Evolutionary conservation across 2,888 invertebrate genomes (phyloP), one percentile per base, ranked within the genome.

Genomic region (Acronicta psi): DNA sequence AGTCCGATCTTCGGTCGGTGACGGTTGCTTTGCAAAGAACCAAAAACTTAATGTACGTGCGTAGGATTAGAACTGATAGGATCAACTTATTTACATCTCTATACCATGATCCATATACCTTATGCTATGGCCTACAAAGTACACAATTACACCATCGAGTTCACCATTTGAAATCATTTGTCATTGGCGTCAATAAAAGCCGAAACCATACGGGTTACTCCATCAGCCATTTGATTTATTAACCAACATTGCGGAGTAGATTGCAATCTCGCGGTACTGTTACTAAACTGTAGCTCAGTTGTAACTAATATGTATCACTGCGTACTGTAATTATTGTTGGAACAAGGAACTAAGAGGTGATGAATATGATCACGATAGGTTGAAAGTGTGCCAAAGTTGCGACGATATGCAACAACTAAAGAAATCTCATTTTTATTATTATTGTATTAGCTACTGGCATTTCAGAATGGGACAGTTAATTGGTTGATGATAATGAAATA

Each of bases 221-320:
- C 83, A 87, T 80, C 76, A 65, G 44, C 67, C 67, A 73, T 78
- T 80, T 83, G 83, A 86, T 84, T 83, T 81, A 85, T 87, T 80
- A 69, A 73, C 82, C 75, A 77, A 77, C 66, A 59, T 52, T 72
- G 58, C 69, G 69, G 52, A 74, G 69, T 70, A 61, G 73, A 72
- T 75, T 72, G 75, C 73, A 75, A 80, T 80, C 74, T 74, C 75
- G 69, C 54, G 59, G 72, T 74, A 75, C 55, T 63, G 71, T 81
- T 80, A 69, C 80, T 72, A 77, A 70, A 69, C 63, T 73, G 64
- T 69, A 25, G 57, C 54, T 58, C 44, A 46, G 31, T 62, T 57
- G 60, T 62, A 60, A 64, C 57, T 57, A 63, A 64, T 66, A 57
- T 54, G 44, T 66, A 57, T 61, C 57, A 31, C 55, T 25, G 41